Base-by-base conservation (phyloP, 2,113 vertebrate genomes). In the Strix aluco region DNA sequence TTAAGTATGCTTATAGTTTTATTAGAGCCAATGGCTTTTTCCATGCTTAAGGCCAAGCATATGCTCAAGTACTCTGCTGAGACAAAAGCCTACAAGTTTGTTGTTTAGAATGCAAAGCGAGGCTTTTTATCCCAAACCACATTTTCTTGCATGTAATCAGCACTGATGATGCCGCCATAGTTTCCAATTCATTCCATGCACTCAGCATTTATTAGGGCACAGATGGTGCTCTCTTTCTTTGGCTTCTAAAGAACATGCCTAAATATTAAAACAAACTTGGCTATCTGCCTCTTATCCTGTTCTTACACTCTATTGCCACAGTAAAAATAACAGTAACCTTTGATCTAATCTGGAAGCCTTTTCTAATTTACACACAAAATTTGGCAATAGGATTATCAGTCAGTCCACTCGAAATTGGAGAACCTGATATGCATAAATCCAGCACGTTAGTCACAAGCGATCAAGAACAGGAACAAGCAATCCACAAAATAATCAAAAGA, bases 41-140 rank as follows among this genome's bases (percentile, higher is more conserved):
- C 95, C 87, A 67, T 83, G 84, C 91, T 96, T 83, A 95, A 83
- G 88, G 89, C 91, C 92, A 91, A 94, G 91, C 67, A 83, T 58
- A 77, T 90, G 89, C 46, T 89, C n/a, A 58, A 86, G 67, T 14
- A 67, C 30, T 90, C 62, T 40, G 26, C 81, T 6, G 36, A 86
- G 91, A 96, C 74, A 95, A 96, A 94, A 90, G 75, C 79, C 90
- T 71, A 65, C 66, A 90, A 90, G 69, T 51, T 79, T 86, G 79
- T 84, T 96, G 88, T 93, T 91, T 63, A 86, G 75, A 95, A 96
- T 52, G 90, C 59, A 88, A 90, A 94, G 65, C 0, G 0, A 93
- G 70, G 61, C 40, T 88, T 94, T 96, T 92, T 77, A 97, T 78
- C 81, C 71, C 72, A 94, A 94, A 90, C 81, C 72, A 86, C 79